Evolutionary conservation across 2,888 invertebrate species (phyloP).

Genomic region (Nomada lathburiana): DNA sequence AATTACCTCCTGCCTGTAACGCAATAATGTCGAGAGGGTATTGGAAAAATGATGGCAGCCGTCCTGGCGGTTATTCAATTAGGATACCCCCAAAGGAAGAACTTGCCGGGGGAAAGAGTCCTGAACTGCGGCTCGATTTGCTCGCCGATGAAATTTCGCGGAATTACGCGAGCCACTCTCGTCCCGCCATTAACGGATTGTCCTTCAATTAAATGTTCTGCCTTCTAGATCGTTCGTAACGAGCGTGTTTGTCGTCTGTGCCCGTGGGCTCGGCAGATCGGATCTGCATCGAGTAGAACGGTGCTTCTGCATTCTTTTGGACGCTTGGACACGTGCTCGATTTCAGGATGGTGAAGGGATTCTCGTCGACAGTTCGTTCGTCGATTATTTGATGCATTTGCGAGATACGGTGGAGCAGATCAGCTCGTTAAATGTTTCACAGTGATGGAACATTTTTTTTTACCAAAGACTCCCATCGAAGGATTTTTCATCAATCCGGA

Average conservation of each 20-base stretch:
- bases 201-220: constrained; percentile 56
- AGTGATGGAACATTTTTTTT: too few relatives aligned
- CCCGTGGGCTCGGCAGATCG: neutral
- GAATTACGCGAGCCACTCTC: constrained; percentile 47
- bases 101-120: constrained; percentile 13
- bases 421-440: too few relatives aligned
- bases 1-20: constrained; percentile 4
- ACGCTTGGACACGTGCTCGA: neutral
- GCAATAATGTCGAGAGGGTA: constrained; percentile 22
- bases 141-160: constrained; percentile 55
- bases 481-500: too few relatives aligned
- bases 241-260: neutral
- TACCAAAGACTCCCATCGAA: too few relatives aligned
- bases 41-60: constrained; percentile 37
- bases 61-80: constrained; percentile 51
- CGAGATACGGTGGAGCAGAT: too few relatives aligned
- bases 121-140: constrained; percentile 41
- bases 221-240: constrained; percentile 39
- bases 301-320: neutral
- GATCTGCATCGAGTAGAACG: constrained; percentile 8
- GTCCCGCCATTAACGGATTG: constrained; percentile 60
- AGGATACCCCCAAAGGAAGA: constrained; percentile 23
- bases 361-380: neutral
- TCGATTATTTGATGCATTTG: too few relatives aligned
- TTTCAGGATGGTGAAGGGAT: neutral